Conservation (phyloP, 2,113 vertebrate genomes). For the Ammospiza nelsoni region DNA sequence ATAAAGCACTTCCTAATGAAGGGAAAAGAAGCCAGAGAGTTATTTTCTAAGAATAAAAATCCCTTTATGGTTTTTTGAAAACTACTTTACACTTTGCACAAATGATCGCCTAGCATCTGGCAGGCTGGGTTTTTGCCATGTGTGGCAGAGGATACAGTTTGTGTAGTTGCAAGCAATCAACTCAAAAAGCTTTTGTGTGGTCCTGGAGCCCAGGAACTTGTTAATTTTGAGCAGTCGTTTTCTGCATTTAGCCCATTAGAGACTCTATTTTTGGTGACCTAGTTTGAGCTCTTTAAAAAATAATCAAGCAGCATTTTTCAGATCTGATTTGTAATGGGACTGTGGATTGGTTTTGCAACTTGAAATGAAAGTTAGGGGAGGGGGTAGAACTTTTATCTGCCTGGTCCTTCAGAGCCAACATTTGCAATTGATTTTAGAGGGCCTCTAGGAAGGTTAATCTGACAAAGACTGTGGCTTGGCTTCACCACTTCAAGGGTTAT, state of each 20-base stretch:
- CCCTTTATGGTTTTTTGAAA: constrained; percentile 43
- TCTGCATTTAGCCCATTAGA: constrained; percentile 72
- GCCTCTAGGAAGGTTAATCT: constrained; percentile 48
- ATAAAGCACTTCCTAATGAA: constrained; percentile 23
- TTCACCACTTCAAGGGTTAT: constrained; percentile 4
- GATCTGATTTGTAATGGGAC: constrained; percentile 55
- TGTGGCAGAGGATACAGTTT: constrained; percentile 56
- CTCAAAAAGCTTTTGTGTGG: constrained; percentile 61
- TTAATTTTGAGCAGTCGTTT: constrained; percentile 71
- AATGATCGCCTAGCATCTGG: constrained; percentile 63
- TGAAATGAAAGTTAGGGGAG: constrained; percentile 15
- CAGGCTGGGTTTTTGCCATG: constrained; percentile 40
- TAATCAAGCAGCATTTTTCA: constrained; percentile 71
- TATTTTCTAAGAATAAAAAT: constrained; percentile 65
- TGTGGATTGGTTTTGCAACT: constrained; percentile 49
- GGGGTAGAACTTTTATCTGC: constrained; percentile 15
- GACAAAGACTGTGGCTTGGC: constrained; percentile 19
- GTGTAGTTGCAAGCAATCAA: constrained; percentile 58
- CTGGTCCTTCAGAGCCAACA: not conserved
- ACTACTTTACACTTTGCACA: constrained; percentile 30
- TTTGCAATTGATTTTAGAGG: constrained; percentile 29
- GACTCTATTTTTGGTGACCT: constrained; percentile 73
- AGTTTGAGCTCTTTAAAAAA: constrained; percentile 71
- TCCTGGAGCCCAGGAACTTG: constrained; percentile 66
- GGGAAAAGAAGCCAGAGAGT: constrained; percentile 17